Evolutionary conservation across 2,888 invertebrate species (phyloP).

Genomic region (Therioaphis trifolii): DNA sequence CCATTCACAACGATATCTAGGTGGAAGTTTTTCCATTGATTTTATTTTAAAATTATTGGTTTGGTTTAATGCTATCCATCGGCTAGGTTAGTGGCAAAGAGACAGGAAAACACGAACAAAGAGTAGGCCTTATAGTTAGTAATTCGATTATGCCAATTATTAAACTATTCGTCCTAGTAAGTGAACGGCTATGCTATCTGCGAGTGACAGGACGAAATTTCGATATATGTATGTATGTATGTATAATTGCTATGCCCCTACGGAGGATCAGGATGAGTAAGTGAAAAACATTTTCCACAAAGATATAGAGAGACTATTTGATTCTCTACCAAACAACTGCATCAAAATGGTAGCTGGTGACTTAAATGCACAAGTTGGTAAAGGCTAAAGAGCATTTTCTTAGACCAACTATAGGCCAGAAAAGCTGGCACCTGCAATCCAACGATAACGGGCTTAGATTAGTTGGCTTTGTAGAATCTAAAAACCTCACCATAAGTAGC

Average conservation of each 20-base stretch:
- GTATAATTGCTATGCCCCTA: conserved; percentile 65
- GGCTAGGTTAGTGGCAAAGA: no score
- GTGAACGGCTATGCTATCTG: conserved; percentile 64
- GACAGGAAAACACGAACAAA: no score
- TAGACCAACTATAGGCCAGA: conserved; percentile 62
- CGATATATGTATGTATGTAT: not conserved
- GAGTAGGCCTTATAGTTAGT: no score
- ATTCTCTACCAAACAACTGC: conserved; percentile 63
- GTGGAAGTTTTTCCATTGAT: no score
- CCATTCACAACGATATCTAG: no score
- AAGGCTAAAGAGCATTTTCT: conserved; percentile 64
- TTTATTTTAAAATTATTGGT: no score
- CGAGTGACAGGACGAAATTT: conserved; percentile 63
- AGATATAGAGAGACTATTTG: conserved; percentile 62
- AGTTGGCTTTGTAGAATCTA: conserved; percentile 61
- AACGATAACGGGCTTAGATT: conserved; percentile 64
- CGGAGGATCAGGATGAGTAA: conserved; percentile 64
- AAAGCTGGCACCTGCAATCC: conserved; percentile 63
- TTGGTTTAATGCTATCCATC: no score
- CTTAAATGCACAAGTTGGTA: conserved; percentile 64
- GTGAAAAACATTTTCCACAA: conserved; percentile 64
- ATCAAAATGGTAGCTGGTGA: conserved; percentile 64
- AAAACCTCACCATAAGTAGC: no score
- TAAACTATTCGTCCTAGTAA: conserved; percentile 63
- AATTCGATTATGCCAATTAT: no score